Evolutionary conservation across 2,888 invertebrate genomes (phyloP), one percentile per base, ranked within the genome.

Genomic region (Troglohyphantes excavatus): DNA sequence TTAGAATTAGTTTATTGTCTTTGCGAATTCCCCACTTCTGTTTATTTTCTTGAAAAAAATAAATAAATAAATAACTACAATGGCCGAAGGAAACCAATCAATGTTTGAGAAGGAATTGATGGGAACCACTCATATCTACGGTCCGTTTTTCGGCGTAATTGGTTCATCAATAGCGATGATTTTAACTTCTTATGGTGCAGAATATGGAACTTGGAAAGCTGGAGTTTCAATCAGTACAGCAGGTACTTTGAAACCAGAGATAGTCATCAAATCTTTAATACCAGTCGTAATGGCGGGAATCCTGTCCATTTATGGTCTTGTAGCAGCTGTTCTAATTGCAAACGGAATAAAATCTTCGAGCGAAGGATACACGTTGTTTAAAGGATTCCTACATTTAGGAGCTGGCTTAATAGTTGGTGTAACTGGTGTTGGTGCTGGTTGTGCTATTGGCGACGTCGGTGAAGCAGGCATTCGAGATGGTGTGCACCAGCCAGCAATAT

Each of bases 271-370:
- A 95, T 99, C 98, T 94, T 98, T 99, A 95, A 99, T 99, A 95
- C 99, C 99, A 92, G 99, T 99, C 93, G 98, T 98, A 95, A 98
- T 98, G 98, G 98, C 98, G 94, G 99, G 99, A 98, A 99, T 99
- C 94, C 97, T 99, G 94, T 99, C 99, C 95, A 99, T 99, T 95
- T 99, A 99, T 94, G 99, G 99, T 93, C 95, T 99, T 93, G 99
- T 99, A 92, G 98, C 99, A 92, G 98, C 99, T 93, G 98, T 99
- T 92, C 97, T 99, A 93, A 98, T 99, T 93, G 97, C 98, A 92
- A 98, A 98, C 93, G 95, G 95, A 93, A 95, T 98, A 92, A 95
- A 95, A 0, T 93, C 94, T 91, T 95, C 96, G 67, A 79, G 93
- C 67, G 94, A 93, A 76, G 93, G 91, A 94, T 91, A 92, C 61